Evolutionary conservation across 2,888 invertebrate genomes (phyloP).

Genomic region (Drosophila engyochracea): DNA sequence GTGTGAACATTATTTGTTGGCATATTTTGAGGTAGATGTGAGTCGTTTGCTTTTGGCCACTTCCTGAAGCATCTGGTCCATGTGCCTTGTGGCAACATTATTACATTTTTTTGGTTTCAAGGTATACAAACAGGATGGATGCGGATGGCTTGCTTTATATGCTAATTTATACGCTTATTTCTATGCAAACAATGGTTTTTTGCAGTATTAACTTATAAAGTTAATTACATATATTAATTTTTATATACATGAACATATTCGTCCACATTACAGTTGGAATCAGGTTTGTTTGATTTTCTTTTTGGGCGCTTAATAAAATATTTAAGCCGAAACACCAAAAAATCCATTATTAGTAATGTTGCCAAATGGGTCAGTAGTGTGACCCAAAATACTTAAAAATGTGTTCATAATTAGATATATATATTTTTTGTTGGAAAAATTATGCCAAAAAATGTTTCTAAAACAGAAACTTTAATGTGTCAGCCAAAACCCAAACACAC

Average conservation of each 20-base stretch:
- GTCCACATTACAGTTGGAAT: too few relatives aligned
- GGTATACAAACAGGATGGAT: neutral
- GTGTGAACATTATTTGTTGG: conserved; percentile 73
- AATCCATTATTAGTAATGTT: conserved; percentile 2
- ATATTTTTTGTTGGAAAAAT: conserved; percentile 5
- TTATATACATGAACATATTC: neutral
- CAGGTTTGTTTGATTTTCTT: neutral
- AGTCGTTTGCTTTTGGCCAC: conserved; percentile 18
- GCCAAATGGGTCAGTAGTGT: conserved; percentile 25
- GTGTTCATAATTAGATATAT: neutral
- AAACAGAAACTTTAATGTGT: conserved; percentile 49
- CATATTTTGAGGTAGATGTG: conserved; percentile 61
- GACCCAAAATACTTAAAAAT: conserved; percentile 4
- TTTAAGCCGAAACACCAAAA: neutral
- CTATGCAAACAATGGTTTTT: conserved; percentile 11
- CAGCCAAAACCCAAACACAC: conserved; percentile 11
- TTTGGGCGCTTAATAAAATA: conserved; percentile 2
- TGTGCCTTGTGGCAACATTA: conserved; percentile 14
- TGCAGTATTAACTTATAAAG: neutral
- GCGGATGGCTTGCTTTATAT: neutral
- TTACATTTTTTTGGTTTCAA: neutral
- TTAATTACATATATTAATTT: neutral
- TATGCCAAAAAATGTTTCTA: conserved; percentile 29
- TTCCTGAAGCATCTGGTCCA: conserved; percentile 44
- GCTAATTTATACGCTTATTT: conserved; percentile 10